Evolutionary conservation across 2,113 vertebrate genomes (phyloP).

Genomic region (Felis chaus): DNA sequence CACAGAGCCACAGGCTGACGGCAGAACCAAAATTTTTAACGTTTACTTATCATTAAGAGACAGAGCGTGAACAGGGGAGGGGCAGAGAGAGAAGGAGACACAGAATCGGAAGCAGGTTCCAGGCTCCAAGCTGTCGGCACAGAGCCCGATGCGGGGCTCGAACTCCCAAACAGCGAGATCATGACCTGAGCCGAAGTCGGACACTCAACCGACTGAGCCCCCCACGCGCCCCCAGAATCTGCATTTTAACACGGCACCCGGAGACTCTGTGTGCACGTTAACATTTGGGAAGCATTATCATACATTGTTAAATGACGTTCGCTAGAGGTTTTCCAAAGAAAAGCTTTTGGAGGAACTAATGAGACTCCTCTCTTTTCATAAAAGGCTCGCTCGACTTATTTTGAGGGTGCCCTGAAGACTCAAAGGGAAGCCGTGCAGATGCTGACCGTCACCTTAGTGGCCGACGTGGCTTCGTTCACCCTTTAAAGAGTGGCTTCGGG

Average conservation of each 20-base stretch:
- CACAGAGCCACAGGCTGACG: too few relatives aligned
- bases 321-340: neutral
- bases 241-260: neutral
- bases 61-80: too few relatives aligned
- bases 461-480: neutral
- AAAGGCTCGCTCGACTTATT: too few relatives aligned
- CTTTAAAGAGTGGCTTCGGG: neutral
- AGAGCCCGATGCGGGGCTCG: rapidly evolving
- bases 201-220: too few relatives aligned
- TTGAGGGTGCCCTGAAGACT: too few relatives aligned
- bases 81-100: too few relatives aligned
- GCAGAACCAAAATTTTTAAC: too few relatives aligned
- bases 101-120: too few relatives aligned
- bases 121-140: too few relatives aligned
- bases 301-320: neutral
- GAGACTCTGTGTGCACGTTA: neutral
- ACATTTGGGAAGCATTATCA: neutral
- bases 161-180: rapidly evolving
- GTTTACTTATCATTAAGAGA: too few relatives aligned
- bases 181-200: too few relatives aligned
- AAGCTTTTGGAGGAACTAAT: neutral
- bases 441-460: too few relatives aligned
- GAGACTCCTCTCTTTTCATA: neutral
- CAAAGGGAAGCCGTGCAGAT: neutral
- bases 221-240: neutral